Evolutionary conservation across 2,113 vertebrate species (phyloP).

Genomic region (Tachuris rubrigastra): DNA sequence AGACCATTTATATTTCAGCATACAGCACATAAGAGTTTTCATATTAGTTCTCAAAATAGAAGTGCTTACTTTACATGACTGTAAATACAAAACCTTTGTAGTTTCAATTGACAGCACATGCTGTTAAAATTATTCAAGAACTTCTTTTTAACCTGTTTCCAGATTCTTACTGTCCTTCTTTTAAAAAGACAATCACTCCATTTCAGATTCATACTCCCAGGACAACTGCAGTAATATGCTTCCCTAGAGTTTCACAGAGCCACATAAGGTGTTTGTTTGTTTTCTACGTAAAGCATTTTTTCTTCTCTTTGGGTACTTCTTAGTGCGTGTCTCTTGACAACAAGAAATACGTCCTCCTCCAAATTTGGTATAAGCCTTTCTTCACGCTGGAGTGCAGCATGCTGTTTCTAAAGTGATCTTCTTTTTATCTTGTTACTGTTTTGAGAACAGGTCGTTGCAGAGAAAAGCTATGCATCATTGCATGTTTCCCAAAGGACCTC

Average conservation of each 20-base stretch:
- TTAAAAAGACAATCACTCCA: neutral
- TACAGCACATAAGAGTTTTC: neutral
- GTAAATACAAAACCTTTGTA: neutral
- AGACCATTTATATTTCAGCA: neutral
- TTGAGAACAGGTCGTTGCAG: neutral
- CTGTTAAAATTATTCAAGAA: neutral
- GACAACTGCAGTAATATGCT: neutral
- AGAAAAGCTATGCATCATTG: neutral
- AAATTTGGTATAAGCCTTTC: neutral
- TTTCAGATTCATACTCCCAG: neutral
- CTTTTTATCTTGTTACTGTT: neutral
- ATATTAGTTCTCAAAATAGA: neutral
- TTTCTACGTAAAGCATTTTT: neutral
- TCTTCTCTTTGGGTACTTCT: neutral
- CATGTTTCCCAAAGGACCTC: neutral
- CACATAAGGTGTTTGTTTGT: neutral
- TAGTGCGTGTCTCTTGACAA: too few species aligned
- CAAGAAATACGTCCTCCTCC: too few species aligned
- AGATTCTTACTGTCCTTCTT: neutral
- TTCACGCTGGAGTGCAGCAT: neutral
- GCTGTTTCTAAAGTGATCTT: neutral
- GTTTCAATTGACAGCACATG: neutral
- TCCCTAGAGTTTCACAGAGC: neutral
- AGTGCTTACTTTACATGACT: neutral
- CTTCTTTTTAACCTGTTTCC: neutral